phyloP scores from a whole-genome alignment of 2,113 vertebrate species.

The Myrmecobius fasciatus region DNA sequence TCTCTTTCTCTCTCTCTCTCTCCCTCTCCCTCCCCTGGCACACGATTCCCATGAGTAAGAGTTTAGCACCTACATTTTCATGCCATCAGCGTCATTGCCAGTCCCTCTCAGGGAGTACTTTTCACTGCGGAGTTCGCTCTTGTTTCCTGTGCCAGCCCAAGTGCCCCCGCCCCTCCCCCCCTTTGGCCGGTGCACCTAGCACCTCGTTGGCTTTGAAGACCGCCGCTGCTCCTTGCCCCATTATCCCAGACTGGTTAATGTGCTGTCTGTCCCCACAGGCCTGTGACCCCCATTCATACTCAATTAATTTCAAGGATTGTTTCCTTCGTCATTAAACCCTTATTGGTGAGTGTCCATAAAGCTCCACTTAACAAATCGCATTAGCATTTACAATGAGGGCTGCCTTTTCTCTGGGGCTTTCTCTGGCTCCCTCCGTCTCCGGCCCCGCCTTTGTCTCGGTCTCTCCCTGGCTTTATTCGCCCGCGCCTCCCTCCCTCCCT shows the following conservation, averaged over 20 bases:
- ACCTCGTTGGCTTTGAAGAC: constrained; percentile 32
- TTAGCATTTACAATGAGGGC: constrained; percentile 71
- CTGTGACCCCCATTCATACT: constrained; percentile 49
- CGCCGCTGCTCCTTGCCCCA: background rate
- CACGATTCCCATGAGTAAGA: background rate
- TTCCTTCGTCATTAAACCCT: constrained; percentile 63
- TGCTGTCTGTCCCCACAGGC: constrained; percentile 46
- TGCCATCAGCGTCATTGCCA: background rate
- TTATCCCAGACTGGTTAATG: constrained; percentile 44
- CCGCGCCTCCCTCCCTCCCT: no score
- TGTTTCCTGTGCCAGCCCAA: background rate
- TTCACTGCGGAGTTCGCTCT: background rate
- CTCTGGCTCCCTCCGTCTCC: background rate
- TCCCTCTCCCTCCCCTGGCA: background rate
- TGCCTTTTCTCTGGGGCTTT: background rate
- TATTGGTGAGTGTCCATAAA: constrained; percentile 36
- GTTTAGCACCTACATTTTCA: background rate
- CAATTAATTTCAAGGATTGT: constrained; percentile 66
- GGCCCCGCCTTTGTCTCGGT: background rate
- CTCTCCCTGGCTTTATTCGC: background rate
- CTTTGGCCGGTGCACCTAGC: background rate
- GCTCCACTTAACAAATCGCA: constrained; percentile 31
- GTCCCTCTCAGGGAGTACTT: background rate
- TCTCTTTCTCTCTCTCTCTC: background rate
- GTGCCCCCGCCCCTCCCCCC: background rate